Percentiles rank a stretch among this genome's conserved stretches.
These are phyloP conservation scores for Geodia barretti DNA, from an alignment of 37 sponge, comb jelly and placozoan species.

Conservation along the genomic window DNA sequence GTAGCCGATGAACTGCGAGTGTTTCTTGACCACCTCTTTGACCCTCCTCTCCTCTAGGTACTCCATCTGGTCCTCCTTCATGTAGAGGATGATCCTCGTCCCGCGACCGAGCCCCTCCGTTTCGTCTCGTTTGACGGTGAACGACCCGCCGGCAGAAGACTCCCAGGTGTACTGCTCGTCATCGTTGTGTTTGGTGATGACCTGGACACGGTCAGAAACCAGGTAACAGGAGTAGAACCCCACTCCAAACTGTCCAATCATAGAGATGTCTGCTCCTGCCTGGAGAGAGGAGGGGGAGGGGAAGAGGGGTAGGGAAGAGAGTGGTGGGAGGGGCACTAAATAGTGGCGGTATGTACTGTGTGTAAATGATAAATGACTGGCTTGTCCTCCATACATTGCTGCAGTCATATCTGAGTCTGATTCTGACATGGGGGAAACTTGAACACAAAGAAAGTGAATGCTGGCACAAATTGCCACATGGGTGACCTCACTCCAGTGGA, in stretches of 20 bases:
- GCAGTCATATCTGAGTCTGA: too few relatives aligned
- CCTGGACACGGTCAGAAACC: slow-evolving; percentile 89
- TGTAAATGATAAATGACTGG: too few relatives aligned
- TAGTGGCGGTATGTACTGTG: too few relatives aligned
- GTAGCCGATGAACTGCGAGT: slow-evolving; percentile 98
- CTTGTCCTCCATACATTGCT: too few relatives aligned
- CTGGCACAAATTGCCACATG: background rate
- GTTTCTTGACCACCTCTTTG: slow-evolving; percentile 98
- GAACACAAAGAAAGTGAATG: too few relatives aligned
- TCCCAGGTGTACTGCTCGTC: slow-evolving; percentile 99
- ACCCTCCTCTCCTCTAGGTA: slow-evolving; percentile 93
- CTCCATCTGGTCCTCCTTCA: slow-evolving; percentile 97
- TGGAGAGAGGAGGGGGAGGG: slow-evolving; percentile 18
- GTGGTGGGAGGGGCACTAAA: background rate
- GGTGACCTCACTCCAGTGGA: background rate
- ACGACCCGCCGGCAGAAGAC: slow-evolving; percentile 96
- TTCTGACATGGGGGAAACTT: too few relatives aligned
- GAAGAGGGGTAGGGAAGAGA: background rate
- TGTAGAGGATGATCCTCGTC: slow-evolving; percentile 80
- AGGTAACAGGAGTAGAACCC: slow-evolving; percentile 99
- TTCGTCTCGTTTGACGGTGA: slow-evolving; percentile 86
- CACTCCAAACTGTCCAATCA: slow-evolving; percentile 99
- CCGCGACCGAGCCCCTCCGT: slow-evolving; percentile 87
- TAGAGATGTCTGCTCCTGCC: slow-evolving; percentile 99
- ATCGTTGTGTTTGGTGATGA: slow-evolving; percentile 94